Evolutionary conservation across 2,888 invertebrate genomes (phyloP), one percentile per base, ranked within the genome.

Genomic region (Polyommatus iphigenia): DNA sequence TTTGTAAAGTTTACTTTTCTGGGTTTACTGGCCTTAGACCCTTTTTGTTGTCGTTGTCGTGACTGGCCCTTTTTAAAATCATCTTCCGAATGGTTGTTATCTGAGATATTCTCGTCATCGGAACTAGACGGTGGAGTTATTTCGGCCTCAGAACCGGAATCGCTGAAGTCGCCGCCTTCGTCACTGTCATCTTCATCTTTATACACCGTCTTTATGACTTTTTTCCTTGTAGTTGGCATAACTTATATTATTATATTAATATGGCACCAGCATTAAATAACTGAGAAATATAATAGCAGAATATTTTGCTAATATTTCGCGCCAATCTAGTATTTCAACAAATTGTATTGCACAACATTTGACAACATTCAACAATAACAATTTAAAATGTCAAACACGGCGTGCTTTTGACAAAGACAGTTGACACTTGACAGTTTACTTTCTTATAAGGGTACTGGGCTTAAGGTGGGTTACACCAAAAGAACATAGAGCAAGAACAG

Each of bases 81-180:
- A 24, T 85, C 90, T 2, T 92, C 92, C 2, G 91, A 88, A 75
- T 81, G 10, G 62, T 62, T 82, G 59, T 82, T 82, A 75, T 86
- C 85, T 6, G 83, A 82, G 24, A 83, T 85, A 62, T 88, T 88
- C 10, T 87, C 89, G 46, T 89, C 89, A 46, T 89, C 89, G 3
- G 91, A 91, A 80, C 89, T 90, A 1, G 91, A 87, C 72, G 85
- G 85, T 67, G 89, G 89, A 76, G 92, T 87, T 82, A 94, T 90
- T 78, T 91, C 86, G 0, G 93, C 94, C 7, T 94, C 94, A 0
- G 94, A 94, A n/a, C 94, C 94, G 0, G 94, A 94, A 85, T 94
- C 94, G 82, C 92, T 93, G 78, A 92, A 94, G 83, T 94, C 93
- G 20, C 87, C 89, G 78, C 85, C 85, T 80, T 89, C 89, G 62